Base-by-base conservation (phyloP, 1,140 invertebrate species). In the Physella acuta region DNA sequence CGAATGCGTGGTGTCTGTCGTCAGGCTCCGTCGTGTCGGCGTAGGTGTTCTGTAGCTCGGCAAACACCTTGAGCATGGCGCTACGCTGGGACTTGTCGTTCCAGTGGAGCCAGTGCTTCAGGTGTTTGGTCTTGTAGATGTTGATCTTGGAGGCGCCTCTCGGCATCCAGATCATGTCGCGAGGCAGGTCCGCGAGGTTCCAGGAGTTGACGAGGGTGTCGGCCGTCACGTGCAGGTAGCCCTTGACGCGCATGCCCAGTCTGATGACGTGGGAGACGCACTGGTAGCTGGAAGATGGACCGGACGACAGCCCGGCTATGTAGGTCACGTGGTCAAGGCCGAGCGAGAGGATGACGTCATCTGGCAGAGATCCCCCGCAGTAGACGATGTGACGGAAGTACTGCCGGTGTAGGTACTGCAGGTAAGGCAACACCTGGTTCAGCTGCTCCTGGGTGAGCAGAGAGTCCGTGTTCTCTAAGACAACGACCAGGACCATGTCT, bases 351-450 rank as follows among this genome's bases (percentile, higher is more conserved):
- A 36, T 33, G 28, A n/a, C 17, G 34, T 55, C 53, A 1, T 8
- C 26, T 20, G 53, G n/a, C n/a, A 52, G 52, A 8, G 17, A 20
- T n/a, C 49, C 49, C 1, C 64, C 64, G 44, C 64, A 66, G 31
- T 52, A 53, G 16, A 56, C n/a, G 44, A 66, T 66, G 51, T 66
- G 24, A 33, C 20, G 28, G 33, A 66, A 66, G 31, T 55, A 66
- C 3, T 24, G 64, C 31, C 64, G 44, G 36, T 66, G 44, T 31
- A 66, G 24, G 14, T 26, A 31, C 34, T 66, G 49, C 36, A 62
- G n/a, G 53, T 55, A 55, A 55, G 53, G 53, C 5, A 28, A 14
- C 5, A 24, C 26, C 5, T 8, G 8, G 53, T n/a, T 14, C 17
- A 55, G 24, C 11, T 8, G 5, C 53, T 55, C 53, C 5, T 55